Evolutionary conservation across 2,888 invertebrate species (phyloP).

Genomic region (Drosophila neoperkinsi): DNA sequence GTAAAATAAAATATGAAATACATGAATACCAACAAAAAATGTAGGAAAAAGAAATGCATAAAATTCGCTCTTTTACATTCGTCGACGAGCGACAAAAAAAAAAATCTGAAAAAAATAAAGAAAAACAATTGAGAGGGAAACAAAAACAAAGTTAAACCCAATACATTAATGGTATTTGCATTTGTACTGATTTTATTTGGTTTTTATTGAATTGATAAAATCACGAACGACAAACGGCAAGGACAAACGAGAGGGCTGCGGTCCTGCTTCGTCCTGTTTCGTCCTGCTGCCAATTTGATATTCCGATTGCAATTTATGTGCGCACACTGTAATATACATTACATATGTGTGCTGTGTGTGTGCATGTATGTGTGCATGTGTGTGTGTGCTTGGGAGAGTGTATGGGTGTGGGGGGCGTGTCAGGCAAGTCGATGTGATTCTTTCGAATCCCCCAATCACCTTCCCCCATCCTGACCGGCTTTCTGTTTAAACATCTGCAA

Average conservation of each 20-base stretch:
- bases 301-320: slow-evolving; percentile 79
- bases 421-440: slow-evolving; percentile 63
- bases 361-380: background rate
- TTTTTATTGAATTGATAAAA: slow-evolving; percentile 85
- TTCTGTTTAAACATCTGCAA: slow-evolving; percentile 76
- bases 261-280: slow-evolving; percentile 30
- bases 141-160: slow-evolving; percentile 77
- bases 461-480: slow-evolving; percentile 9
- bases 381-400: slow-evolving; percentile 6
- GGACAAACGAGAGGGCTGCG: slow-evolving; percentile 47
- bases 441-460: slow-evolving; percentile 38
- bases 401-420: slow-evolving; percentile 26
- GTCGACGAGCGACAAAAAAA: background rate
- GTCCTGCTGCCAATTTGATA: slow-evolving; percentile 74
- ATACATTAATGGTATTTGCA: slow-evolving; percentile 84
- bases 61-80: slow-evolving; percentile 22
- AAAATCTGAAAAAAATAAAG: slow-evolving; percentile 16
- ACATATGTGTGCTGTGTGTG: slow-evolving; percentile 19
- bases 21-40: slow-evolving; percentile 52
- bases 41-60: slow-evolving; percentile 48
- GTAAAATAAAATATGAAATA: slow-evolving; percentile 59
- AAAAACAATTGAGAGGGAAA: slow-evolving; percentile 60
- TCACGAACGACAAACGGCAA: slow-evolving; percentile 61
- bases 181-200: slow-evolving; percentile 83
- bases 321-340: slow-evolving; percentile 43